Conservation (phyloP, 2,797 vertebrate species). For the Kryptolebias ocellatus region DNA sequence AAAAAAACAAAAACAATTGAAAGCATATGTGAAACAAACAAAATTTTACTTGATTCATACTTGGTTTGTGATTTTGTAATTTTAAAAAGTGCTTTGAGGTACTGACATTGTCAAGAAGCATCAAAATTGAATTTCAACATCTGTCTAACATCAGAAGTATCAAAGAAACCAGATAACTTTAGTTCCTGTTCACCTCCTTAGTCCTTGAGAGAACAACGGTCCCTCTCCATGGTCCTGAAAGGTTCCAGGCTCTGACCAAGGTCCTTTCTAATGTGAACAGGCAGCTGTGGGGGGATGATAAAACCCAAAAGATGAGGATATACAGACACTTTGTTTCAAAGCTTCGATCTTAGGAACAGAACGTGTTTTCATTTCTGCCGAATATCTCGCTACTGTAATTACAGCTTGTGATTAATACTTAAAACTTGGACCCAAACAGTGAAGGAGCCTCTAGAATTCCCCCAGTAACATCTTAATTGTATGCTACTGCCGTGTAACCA, state of each 20-base stretch:
- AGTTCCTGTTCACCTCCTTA: not conserved
- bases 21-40: too few species aligned
- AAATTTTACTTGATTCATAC: not conserved
- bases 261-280: not conserved
- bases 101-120: too few species aligned
- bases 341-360: not conserved
- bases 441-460: too few species aligned
- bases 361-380: not conserved
- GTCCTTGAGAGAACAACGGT: not conserved
- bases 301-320: not conserved
- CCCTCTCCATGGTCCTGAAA: constrained; percentile 60
- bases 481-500: too few species aligned
- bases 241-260: constrained; percentile 14
- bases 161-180: not conserved
- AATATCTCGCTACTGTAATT: too few species aligned
- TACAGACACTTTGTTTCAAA: not conserved
- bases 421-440: too few species aligned
- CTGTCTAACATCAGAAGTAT: not conserved
- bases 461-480: too few species aligned
- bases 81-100: not conserved
- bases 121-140: not conserved
- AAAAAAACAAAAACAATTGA: too few species aligned
- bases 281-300: not conserved
- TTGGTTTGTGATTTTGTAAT: not conserved
- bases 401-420: too few species aligned